Base-by-base conservation (phyloP, 2,888 invertebrate genomes). In the Drosophila infuscata region DNA sequence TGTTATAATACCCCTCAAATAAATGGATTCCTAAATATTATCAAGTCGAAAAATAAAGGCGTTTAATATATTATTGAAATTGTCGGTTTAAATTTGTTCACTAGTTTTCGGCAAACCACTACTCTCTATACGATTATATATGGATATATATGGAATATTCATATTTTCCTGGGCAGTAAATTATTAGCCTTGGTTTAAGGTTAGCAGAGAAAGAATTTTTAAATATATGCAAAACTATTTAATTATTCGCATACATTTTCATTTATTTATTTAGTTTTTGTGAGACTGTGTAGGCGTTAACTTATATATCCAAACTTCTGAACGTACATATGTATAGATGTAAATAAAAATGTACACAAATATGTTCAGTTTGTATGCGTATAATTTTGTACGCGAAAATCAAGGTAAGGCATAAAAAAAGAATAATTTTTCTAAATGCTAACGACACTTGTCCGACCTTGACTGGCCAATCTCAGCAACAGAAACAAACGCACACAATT, bases 331-430 rank as follows among this genome's bases (percentile, higher is more conserved):
- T 15, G 30, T 41, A 15, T 15, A 12, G 11, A 74, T 58, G 70
- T 48, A 67, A 58, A 38, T 30, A 56, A 15, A 58, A 59, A 72
- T 59, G 38, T 62, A 66, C 33, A 69, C 29, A 72, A 25, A 63
- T n/a, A 71, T 51, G 70, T 20, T 56, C 4, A 52, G 70, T n/a
- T 56, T 11, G 49, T 35, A 30, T 48, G 70, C 46, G 49, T 60
- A 71, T 52, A 72, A 67, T 60, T 67, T 61, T 68, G 89, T 79
- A 69, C 83, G 80, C 78, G 84, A 80, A 89, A 81, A 81, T 91
- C 91, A 91, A 90, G 90, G 91, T 76, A 73, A 85, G 72, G 70
- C 75, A 82, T 88, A 80, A 74, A 89, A 81, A 85, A 81, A 71
- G 68, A 76, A 80, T 56, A 72, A 56, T 73, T 74, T 65, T 65